Base-by-base conservation (phyloP, 2,888 invertebrate species). In the Rhyacophila evoluta region DNA sequence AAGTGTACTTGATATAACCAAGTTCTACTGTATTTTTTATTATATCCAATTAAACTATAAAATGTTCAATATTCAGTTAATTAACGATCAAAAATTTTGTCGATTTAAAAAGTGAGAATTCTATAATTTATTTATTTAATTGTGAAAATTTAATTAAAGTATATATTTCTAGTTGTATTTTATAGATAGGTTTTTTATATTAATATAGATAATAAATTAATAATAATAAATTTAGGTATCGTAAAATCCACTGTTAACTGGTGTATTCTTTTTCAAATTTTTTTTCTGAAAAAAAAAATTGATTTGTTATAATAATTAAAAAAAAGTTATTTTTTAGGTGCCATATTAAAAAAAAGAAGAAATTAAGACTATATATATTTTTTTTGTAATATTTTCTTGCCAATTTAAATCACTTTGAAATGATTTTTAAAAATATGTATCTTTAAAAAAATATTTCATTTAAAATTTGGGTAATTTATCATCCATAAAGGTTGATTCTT, bases 41-140 rank as follows among this genome's bases (percentile, higher is more conserved):
- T n/a, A n/a, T n/a, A n/a, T n/a, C n/a, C n/a, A n/a, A n/a, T n/a
- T n/a, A n/a, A n/a, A n/a, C n/a, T n/a, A n/a, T n/a, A n/a, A n/a
- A n/a, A n/a, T n/a, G n/a, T n/a, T n/a, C n/a, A n/a, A n/a, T n/a
- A n/a, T n/a, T n/a, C n/a, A n/a, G n/a, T n/a, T n/a, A n/a, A n/a
- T n/a, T n/a, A n/a, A n/a, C n/a, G 29, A 33, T 33, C 29, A 2
- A 33, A 33, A 33, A 33, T 33, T 33, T 4, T 55, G 15, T 55
- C 29, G 29, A 12, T 12, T 69, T 28, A 69, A 69, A n/a, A 29
- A 69, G 69, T 69, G 29, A 69, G 29, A 69, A 69, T 2, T 55
- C 6, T 25, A 28, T 69, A 69, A 69, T 69, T 69, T 69, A 69
- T 69, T 69, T 69, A 69, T 69, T 69, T 28, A 69, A 69, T 15